Conservation (phyloP, 1,140 invertebrate species). For the Epicauta chinensis region DNA sequence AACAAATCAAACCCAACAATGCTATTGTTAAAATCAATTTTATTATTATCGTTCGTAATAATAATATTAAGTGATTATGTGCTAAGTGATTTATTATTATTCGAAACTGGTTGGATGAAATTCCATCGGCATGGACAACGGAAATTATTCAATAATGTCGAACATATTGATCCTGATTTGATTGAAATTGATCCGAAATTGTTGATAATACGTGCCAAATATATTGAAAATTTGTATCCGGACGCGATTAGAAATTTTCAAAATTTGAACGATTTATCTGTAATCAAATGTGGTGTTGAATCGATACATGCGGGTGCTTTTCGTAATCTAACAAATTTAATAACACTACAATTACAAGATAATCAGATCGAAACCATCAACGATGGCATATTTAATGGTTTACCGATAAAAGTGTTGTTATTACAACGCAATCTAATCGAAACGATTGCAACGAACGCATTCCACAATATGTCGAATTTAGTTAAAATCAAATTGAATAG, state of each 20-base stretch:
- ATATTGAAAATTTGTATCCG: not conserved
- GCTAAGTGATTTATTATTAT: not conserved
- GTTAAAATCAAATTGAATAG: conserved; percentile 30
- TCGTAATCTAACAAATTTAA: conserved; percentile 7
- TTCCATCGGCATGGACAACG: not conserved
- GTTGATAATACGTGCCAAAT: not conserved
- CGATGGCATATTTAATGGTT: not conserved
- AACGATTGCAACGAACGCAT: conserved; percentile 31
- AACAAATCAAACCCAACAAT: too few relatives aligned
- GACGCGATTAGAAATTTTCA: not conserved
- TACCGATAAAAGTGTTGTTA: conserved; percentile 24
- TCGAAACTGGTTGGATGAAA: not conserved
- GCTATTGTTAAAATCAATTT: too few relatives aligned
- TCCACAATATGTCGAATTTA: conserved; percentile 35
- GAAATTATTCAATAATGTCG: not conserved
- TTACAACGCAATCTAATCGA: conserved; percentile 34
- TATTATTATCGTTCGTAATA: too few relatives aligned
- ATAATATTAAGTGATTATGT: too few relatives aligned
- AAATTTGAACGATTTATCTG: not conserved
- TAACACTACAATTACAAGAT: conserved; percentile 1
- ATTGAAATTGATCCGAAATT: not conserved
- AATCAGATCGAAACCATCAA: not conserved
- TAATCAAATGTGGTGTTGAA: not conserved
- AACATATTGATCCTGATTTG: not conserved
- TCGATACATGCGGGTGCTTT: conserved; percentile 1